Conservation (phyloP, 2,113 vertebrate genomes). For the Pandion haliaetus region DNA sequence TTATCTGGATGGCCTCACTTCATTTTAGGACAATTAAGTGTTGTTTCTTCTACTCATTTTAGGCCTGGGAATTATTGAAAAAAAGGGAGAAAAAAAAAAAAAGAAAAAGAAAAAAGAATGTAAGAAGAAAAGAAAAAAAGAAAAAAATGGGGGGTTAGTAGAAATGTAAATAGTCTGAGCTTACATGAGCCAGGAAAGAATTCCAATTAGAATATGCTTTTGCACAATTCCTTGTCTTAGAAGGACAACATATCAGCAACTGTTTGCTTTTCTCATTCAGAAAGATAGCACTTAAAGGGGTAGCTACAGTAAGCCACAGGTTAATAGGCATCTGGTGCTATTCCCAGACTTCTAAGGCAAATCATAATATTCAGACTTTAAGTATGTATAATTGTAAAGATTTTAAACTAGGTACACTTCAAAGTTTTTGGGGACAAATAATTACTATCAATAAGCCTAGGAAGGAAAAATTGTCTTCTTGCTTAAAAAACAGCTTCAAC, state of each 20-base stretch:
- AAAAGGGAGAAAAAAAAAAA: rapidly evolving
- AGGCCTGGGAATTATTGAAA: neutral
- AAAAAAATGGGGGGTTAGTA: neutral
- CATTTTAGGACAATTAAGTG: neutral
- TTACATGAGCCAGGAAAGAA: neutral
- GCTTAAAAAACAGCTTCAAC: neutral
- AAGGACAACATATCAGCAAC: neutral
- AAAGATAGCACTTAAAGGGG: constrained; percentile 9
- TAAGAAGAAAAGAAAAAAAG: neutral
- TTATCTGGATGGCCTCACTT: neutral
- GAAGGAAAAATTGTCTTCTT: neutral
- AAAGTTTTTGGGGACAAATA: neutral
- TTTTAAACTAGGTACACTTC: neutral
- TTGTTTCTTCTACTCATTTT: neutral
- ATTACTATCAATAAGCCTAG: neutral
- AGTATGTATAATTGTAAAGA: neutral
- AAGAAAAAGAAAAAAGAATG: neutral
- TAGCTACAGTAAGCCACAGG: neutral
- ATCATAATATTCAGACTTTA: neutral
- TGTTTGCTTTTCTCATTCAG: constrained; percentile 25
- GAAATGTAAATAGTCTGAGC: neutral
- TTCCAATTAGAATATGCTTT: neutral
- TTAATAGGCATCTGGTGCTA: neutral
- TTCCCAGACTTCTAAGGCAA: constrained; percentile 17
- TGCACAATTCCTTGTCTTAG: neutral